These are phyloP conservation scores for Leptoteleia sp. DNA, from an alignment of 1,140 invertebrate genomes.

Conservation along the genomic window DNA sequence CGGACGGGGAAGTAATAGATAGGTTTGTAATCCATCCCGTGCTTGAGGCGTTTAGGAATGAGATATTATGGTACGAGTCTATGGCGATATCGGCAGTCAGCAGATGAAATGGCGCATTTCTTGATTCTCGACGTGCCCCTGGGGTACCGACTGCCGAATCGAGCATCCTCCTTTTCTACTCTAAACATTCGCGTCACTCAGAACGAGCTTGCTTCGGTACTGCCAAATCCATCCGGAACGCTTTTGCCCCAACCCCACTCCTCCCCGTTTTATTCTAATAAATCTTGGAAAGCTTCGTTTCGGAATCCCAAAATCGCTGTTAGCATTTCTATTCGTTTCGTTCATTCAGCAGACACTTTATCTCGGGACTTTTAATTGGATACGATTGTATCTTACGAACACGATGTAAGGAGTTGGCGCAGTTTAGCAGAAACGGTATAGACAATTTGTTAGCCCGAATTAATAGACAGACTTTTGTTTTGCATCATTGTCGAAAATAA, in stretches of 20 bases:
- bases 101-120: conserved; percentile 80
- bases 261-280: conserved; percentile 54
- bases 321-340: conserved; percentile 49
- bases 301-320: conserved; percentile 57
- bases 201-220: conserved; percentile 48
- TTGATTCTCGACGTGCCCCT: conserved; percentile 77
- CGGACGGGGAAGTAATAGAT: conserved; percentile 81
- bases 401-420: conserved; percentile 15
- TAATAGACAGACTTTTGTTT: conserved; percentile 13
- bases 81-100: conserved; percentile 81
- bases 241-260: conserved; percentile 17
- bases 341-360: conserved; percentile 52
- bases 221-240: conserved; percentile 52
- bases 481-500: not conserved
- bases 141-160: conserved; percentile 75
- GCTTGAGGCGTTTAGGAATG: conserved; percentile 80
- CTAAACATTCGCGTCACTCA: conserved; percentile 62
- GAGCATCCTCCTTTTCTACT: conserved; percentile 55
- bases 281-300: conserved; percentile 54
- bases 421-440: conserved; percentile 2
- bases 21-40: conserved; percentile 81
- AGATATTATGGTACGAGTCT: conserved; percentile 80
- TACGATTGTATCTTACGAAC: conserved; percentile 36
- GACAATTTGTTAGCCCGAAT: conserved; percentile 26
- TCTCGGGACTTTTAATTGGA: conserved; percentile 58